Conservation (phyloP, 2,888 invertebrate species). For the Andrena hattorfiana region DNA sequence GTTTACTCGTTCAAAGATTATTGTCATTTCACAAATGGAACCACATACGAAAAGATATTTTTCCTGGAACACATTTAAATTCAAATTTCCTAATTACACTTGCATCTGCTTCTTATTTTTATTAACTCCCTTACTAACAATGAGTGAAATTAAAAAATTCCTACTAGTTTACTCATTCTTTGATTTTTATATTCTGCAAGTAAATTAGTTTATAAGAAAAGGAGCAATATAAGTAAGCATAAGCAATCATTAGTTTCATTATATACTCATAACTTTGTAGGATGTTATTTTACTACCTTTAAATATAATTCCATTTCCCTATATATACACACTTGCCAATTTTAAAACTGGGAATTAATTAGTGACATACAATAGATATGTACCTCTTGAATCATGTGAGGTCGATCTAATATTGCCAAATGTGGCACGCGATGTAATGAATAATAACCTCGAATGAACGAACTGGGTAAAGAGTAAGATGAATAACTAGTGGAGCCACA, state of each 20-base stretch:
- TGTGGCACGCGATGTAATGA: not conserved
- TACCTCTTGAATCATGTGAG: not conserved
- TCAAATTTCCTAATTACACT: too few relatives aligned
- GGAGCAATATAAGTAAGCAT: too few relatives aligned
- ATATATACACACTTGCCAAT: not conserved
- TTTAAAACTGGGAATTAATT: not conserved
- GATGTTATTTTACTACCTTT: not conserved
- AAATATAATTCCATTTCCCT: not conserved
- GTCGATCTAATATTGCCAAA: not conserved
- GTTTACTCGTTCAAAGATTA: too few relatives aligned
- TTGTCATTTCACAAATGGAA: too few relatives aligned
- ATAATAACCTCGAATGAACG: not conserved
- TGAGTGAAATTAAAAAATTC: not conserved
- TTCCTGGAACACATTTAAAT: too few relatives aligned
- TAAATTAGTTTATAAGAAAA: too few relatives aligned
- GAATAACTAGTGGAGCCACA: constrained; percentile 41
- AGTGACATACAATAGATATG: too few relatives aligned
- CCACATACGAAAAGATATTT: too few relatives aligned
- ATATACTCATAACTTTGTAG: too few relatives aligned
- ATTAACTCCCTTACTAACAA: not conserved
- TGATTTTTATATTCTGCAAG: not conserved
- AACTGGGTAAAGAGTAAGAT: not conserved
- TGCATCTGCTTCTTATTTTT: too few relatives aligned
- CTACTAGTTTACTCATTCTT: not conserved
- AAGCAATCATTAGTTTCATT: too few relatives aligned